These are phyloP conservation scores for Proisotoma minuta DNA, from an alignment of 2,888 invertebrate genomes.

Conservation along the genomic window DNA sequence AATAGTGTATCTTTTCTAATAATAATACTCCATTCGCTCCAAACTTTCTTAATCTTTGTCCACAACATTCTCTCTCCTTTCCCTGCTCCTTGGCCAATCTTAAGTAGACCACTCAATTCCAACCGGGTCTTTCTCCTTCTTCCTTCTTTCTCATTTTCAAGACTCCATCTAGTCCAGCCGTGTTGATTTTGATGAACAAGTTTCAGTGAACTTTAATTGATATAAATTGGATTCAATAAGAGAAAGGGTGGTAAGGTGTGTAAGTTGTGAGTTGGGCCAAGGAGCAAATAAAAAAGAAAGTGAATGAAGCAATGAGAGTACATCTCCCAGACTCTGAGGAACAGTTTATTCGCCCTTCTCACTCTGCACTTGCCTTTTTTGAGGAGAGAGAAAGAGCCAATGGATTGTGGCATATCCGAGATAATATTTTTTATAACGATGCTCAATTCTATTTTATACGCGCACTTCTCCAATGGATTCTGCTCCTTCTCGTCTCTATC, in stretches of 20 bases:
- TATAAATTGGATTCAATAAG: no score
- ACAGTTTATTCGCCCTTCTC: conserved; percentile 4
- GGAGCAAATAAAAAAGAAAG: conserved; percentile 2
- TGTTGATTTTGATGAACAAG: no score
- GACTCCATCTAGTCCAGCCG: no score
- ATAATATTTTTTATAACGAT: conserved; percentile 45
- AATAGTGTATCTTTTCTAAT: conserved; percentile 18
- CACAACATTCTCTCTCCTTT: neutral
- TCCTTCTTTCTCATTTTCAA: no score
- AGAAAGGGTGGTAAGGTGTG: no score
- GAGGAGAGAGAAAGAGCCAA: conserved; percentile 28
- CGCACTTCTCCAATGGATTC: conserved; percentile 33
- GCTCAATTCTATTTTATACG: conserved; percentile 25
- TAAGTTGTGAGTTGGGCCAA: no score
- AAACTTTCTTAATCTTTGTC: conserved; percentile 11
- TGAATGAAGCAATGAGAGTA: neutral
- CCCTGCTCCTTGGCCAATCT: neutral
- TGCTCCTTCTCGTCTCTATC: conserved; percentile 30
- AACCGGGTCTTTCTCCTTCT: conserved; percentile 1
- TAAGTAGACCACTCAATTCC: conserved; percentile 7
- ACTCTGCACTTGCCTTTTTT: neutral
- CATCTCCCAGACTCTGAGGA: neutral
- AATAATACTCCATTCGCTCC: neutral
- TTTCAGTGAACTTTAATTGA: no score
- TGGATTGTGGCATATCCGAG: conserved; percentile 40